Percentiles rank a stretch among this genome's conserved stretches.
These are phyloP conservation scores for Fistularia tabacaria DNA, from an alignment of 2,797 vertebrate genomes.

Conservation along the genomic window DNA sequence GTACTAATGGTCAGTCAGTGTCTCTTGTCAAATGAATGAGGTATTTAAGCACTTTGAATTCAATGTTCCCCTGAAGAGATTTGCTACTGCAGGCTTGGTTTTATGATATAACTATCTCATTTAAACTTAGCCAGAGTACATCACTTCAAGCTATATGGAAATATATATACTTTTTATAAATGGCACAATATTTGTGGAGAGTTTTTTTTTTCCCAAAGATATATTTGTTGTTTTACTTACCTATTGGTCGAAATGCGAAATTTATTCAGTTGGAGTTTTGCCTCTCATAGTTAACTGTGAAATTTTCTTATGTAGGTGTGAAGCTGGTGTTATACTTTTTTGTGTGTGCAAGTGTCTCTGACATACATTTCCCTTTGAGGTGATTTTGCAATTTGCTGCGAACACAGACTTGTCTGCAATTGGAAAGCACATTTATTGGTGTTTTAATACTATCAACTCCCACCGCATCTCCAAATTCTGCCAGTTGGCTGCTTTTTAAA, in stretches of 20 bases:
- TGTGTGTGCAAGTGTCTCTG: too few species aligned
- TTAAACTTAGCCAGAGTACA: constrained; percentile 46
- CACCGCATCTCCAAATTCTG: too few species aligned
- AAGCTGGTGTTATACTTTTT: too few species aligned
- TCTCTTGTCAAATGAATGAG: constrained; percentile 51
- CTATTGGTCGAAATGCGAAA: constrained; percentile 39
- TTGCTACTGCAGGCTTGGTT: constrained; percentile 50
- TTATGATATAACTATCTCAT: constrained; percentile 39
- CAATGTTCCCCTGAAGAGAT: constrained; percentile 52
- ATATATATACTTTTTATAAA: constrained; percentile 45
- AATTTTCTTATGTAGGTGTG: constrained; percentile 53
- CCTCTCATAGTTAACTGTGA: constrained; percentile 63
- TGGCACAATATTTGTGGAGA: constrained; percentile 56
- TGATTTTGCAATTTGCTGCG: too few species aligned
- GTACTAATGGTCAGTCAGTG: constrained; percentile 56
- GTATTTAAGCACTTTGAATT: constrained; percentile 71
- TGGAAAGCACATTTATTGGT: too few species aligned
- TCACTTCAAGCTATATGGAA: constrained; percentile 45
- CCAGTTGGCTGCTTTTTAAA: too few species aligned
- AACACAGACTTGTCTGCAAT: too few species aligned
- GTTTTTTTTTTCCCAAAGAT: constrained; percentile 54
- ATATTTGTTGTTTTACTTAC: constrained; percentile 49
- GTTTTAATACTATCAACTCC: too few species aligned
- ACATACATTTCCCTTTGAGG: too few species aligned
- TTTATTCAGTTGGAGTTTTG: constrained; percentile 61